These are phyloP conservation scores for Panthera tigris DNA, from an alignment of 2,113 vertebrate species.

Conservation along the genomic window DNA sequence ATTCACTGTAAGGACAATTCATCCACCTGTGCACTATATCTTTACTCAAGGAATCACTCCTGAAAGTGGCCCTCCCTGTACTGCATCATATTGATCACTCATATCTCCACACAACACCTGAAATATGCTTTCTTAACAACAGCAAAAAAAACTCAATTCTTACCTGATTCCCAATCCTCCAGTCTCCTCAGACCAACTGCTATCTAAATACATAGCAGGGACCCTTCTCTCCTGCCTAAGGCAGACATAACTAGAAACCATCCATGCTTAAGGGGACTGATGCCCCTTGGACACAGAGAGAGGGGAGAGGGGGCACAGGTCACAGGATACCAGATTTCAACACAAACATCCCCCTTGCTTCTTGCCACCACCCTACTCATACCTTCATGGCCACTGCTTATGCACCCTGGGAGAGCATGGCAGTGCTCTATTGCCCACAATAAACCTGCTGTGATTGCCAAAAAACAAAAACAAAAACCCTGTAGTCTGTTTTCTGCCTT, in stretches of 20 bases:
- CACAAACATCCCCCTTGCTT: rapidly evolving
- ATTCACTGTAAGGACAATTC: not conserved
- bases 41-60: not conserved
- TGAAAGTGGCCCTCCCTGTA: no score
- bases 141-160: not conserved
- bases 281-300: not conserved
- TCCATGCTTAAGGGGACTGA: not conserved
- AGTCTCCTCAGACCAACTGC: not conserved
- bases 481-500: not conserved
- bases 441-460: not conserved
- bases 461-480: not conserved
- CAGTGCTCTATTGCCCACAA: not conserved
- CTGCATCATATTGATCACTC: not conserved
- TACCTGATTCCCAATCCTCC: not conserved
- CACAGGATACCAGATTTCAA: not conserved
- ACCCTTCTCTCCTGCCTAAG: not conserved
- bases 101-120: not conserved
- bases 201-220: not conserved
- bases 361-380: rapidly evolving
- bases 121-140: not conserved
- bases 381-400: not conserved
- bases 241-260: not conserved
- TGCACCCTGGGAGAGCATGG: no score
- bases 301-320: no score
- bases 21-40: not conserved